Percentiles rank a stretch among this genome's conserved stretches.
Evolutionary conservation across 2,888 invertebrate species (phyloP).

Genomic region (Spicauda simplicius): DNA sequence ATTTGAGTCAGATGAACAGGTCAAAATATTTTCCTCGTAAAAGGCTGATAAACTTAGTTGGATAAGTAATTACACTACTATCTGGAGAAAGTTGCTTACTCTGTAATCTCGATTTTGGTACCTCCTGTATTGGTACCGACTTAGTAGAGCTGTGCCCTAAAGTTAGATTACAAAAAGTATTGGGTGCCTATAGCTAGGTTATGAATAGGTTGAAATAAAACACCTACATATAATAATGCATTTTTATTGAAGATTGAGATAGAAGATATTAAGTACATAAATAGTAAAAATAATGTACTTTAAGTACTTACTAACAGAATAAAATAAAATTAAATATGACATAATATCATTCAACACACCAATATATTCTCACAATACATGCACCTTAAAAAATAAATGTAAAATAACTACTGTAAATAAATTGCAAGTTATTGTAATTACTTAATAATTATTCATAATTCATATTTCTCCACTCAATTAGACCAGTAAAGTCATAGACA

Average conservation of each 20-base stretch:
- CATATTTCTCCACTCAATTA: neutral
- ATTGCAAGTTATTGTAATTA: neutral
- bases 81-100: too few relatives aligned
- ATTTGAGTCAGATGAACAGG: too few relatives aligned
- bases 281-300: constrained; percentile 49
- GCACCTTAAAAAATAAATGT: constrained; percentile 43
- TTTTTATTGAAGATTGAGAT: constrained; percentile 44
- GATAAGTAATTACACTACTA: too few relatives aligned
- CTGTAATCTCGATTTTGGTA: too few relatives aligned
- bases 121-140: too few relatives aligned
- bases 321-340: constrained; percentile 38
- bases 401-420: constrained; percentile 35
- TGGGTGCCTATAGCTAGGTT: too few relatives aligned
- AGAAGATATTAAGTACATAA: constrained; percentile 49
- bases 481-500: neutral
- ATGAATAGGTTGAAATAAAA: constrained; percentile 36
- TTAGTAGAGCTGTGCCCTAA: too few relatives aligned
- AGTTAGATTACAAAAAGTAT: too few relatives aligned
- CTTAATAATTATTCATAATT: neutral
- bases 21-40: too few relatives aligned
- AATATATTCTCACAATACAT: constrained; percentile 41
- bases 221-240: constrained; percentile 27
- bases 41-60: too few relatives aligned
- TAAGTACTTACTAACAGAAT: constrained; percentile 50
- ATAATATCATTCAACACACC: constrained; percentile 43